Base-by-base conservation (phyloP, 2,113 vertebrate species). In the Oplegnathus fasciatus region DNA sequence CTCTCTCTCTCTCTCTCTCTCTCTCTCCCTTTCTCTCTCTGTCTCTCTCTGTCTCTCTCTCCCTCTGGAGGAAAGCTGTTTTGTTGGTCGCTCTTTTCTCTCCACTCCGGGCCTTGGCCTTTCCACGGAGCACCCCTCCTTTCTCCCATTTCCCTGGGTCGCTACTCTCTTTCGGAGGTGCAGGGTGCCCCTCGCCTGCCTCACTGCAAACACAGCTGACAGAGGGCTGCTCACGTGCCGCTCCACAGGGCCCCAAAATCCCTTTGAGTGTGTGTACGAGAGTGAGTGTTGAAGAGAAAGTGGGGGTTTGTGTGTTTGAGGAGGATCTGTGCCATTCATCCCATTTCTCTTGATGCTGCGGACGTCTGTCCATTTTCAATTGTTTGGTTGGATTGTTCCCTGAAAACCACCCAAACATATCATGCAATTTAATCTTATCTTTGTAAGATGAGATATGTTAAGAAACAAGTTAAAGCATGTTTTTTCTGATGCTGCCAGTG, bases 161-260 rank as follows among this genome's bases (percentile, higher is more conserved):
- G 84, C 89, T 80, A 79, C 91, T 93, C 87, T 92, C 84, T 91
- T 89, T 88, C 58, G 60, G 48, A 88, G 84, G 75, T 65, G 82
- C 89, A 57, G 85, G 91, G 94, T 8, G 88, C 94, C 93, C 94
- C 93, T 93, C 93, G 92, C 93, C 93, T 94, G 89, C 93, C 90
- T 84, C 85, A 94, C 92, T 88, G 93, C 95, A 96, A 96, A 96
- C 95, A 96, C 96, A 96, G 96, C 95, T 96, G 96, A 96, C 93
- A 93, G 93, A 95, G 94, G 92, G 90, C 91, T 42, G 92, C 94
- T 96, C 95, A 92, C 95, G 95, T 96, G 95, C 94, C 88, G 67
- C 88, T 90, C 93, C 69, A 26, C 89, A 88, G 94, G 95, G 88
- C 93, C 94, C 92, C 92, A 67, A 88, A 90, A 88, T 86, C 91